Conservation (phyloP, 2,888 invertebrate species). For the Ashinkailepas kermadecensis region DNA sequence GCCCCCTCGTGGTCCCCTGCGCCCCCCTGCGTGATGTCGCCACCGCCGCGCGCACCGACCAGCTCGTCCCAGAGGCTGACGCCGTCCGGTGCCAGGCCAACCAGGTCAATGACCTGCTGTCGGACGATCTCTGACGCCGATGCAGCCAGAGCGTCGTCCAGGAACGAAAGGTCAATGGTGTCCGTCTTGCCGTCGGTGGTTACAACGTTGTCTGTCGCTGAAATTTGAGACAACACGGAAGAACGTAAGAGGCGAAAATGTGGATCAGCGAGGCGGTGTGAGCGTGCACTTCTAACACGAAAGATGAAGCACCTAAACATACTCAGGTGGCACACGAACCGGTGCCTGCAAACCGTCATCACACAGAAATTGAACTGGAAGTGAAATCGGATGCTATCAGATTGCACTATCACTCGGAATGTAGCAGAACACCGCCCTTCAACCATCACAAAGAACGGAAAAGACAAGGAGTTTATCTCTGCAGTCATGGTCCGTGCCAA, state of each 20-base stretch:
- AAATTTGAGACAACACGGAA: constrained; percentile 7
- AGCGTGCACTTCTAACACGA: too few species aligned
- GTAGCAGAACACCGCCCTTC: too few species aligned
- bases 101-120: not conserved
- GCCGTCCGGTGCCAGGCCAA: not conserved
- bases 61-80: not conserved
- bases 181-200: not conserved
- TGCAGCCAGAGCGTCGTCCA: constrained; percentile 6
- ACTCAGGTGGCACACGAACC: too few species aligned
- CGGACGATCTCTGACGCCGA: not conserved
- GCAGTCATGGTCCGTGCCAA: too few species aligned
- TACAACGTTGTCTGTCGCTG: not conserved
- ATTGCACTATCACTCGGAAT: too few species aligned
- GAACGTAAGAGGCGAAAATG: not conserved
- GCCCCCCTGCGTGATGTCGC: not conserved
- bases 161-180: not conserved
- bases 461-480: too few species aligned
- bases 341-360: too few species aligned
- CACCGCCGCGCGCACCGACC: not conserved
- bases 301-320: too few species aligned
- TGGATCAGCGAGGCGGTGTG: too few species aligned
- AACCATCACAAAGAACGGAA: too few species aligned
- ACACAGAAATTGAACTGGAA: too few species aligned
- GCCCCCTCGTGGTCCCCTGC: not conserved
- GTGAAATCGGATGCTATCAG: too few species aligned